Base-by-base conservation (phyloP, 2,113 vertebrate genomes). In the Alouatta palliata region DNA sequence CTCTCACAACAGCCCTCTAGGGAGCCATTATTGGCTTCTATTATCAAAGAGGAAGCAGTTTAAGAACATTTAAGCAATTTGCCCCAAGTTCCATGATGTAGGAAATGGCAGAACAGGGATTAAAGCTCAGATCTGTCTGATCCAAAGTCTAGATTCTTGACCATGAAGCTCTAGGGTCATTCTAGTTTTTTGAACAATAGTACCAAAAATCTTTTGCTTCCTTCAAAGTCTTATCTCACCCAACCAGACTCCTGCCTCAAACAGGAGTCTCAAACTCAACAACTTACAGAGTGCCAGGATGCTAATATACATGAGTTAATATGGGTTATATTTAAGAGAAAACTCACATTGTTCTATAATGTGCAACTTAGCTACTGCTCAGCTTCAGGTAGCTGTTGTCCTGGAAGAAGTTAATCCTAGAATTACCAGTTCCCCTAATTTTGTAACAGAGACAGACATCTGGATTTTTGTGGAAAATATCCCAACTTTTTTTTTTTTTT, bases 121-220 rank as follows among this genome's bases (percentile, higher is more conserved):
- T 75, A 13, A 49, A 86, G 19, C 20, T 35, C 40, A n/a, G 37
- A 79, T 92, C 56, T 49, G 19, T 71, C 43, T 77, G 61, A 90
- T 92, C 35, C 71, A 66, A 94, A 97, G 93, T 88, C 95, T 90
- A 87, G 30, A 91, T 35, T 77, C 87, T 89, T 96, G 45, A 19
- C 73, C 82, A 47, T 40, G 58, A 86, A 91, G 27, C 30, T 79
- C 21, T 11, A 82, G 27, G 52, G 58, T 86, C 52, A 45, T 61
- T 94, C 45, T 27, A 32, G 13, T 52, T 84, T 71, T 68, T 71
- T 35, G 70, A 64, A 92, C 45, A 94, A 79, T 9, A 47, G 30
- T 64, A 94, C 40, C 64, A 88, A 90, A 90, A 79, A 85, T 71
- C 21, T 70, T 86, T 86, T 93, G 52, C 76, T 82, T 7, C 32